Percentiles rank a stretch among this genome's conserved stretches.
Evolutionary conservation across 2,888 invertebrate genomes (phyloP).

Genomic region (Tipula unca): DNA sequence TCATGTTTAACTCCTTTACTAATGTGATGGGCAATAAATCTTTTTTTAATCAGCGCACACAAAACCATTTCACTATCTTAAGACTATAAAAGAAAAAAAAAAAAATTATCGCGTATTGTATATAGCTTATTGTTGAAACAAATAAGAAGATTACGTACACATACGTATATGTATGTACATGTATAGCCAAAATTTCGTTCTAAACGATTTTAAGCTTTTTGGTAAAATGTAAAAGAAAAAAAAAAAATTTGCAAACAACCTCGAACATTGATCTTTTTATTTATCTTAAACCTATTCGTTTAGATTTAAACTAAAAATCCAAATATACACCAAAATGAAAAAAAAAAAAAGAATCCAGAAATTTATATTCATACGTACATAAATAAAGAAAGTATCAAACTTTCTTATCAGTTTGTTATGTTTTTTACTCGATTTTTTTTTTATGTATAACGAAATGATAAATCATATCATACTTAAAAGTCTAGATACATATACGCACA

Average conservation of each 20-base stretch:
- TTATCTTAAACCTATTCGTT: not conserved
- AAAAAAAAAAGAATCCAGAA: too few relatives aligned
- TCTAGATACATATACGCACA: not conserved
- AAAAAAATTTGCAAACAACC: not conserved
- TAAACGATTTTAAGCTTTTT: not conserved
- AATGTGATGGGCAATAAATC: not conserved
- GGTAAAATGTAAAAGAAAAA: not conserved
- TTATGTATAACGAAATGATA: not conserved
- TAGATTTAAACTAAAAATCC: not conserved
- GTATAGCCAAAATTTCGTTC: not conserved
- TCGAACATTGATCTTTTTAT: slow-evolving; percentile 14
- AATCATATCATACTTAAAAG: not conserved
- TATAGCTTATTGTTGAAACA: not conserved
- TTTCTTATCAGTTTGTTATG: slow-evolving; percentile 8
- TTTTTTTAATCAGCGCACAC: not conserved
- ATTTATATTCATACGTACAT: not conserved
- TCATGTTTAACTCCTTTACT: not conserved
- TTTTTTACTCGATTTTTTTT: not conserved
- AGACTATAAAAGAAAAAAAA: not conserved
- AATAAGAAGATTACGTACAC: not conserved
- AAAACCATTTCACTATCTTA: not conserved
- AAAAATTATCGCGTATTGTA: not conserved
- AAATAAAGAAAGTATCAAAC: not conserved
- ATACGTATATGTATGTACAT: too few relatives aligned
- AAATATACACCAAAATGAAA: not conserved